A percentile compares a stretch with the other conserved stretches of the same genome.
phyloP scores from a whole-genome alignment of 2,888 invertebrate species.

The Crossocerus cetratus region DNA sequence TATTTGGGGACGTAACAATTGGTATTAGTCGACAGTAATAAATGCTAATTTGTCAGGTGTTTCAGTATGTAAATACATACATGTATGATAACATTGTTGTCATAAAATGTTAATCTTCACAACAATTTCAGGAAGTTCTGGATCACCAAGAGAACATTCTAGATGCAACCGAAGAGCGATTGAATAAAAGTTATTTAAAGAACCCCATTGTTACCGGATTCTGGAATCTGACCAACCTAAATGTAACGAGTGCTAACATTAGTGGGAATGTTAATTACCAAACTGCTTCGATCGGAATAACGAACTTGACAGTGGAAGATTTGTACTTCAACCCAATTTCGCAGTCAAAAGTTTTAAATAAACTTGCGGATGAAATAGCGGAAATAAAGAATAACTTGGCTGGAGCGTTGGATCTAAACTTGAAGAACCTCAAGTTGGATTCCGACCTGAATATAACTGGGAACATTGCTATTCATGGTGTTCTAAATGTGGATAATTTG shows the following conservation, averaged over 20 bases:
- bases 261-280: conserved; percentile 35
- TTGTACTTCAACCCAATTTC: conserved; percentile 12
- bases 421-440: conserved; percentile 32
- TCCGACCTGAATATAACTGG: conserved; percentile 68
- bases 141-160: conserved; percentile 61
- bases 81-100: too few species aligned
- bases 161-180: conserved; percentile 46
- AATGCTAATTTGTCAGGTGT: background rate
- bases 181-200: conserved; percentile 52
- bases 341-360: conserved; percentile 15
- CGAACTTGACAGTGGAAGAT: conserved; percentile 16
- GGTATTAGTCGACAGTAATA: too few species aligned
- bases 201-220: conserved; percentile 52
- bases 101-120: background rate
- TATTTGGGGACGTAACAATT: too few species aligned
- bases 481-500: conserved; percentile 63
- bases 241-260: conserved; percentile 40
- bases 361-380: conserved; percentile 37
- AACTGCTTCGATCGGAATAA: conserved; percentile 44
- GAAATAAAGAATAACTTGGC: conserved; percentile 47
- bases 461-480: conserved; percentile 66
- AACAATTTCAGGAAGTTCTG: conserved; percentile 49
- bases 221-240: conserved; percentile 55
- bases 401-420: conserved; percentile 27
- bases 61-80: background rate